Base-by-base conservation (phyloP, 2,113 vertebrate species). In the Anolis carolinensis region DNA sequence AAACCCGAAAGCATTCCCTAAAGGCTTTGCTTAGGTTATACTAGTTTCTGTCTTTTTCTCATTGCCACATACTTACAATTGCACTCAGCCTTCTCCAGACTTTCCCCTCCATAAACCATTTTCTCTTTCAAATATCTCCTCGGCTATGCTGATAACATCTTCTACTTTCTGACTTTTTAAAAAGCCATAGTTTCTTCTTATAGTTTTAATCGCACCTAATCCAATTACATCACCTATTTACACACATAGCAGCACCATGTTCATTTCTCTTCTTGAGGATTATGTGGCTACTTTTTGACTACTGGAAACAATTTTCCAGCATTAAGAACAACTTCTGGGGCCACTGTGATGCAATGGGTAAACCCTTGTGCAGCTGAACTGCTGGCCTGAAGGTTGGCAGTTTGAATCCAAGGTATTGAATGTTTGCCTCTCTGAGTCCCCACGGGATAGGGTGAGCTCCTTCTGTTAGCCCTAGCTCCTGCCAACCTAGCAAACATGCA, bases 21-120 rank as follows among this genome's bases (percentile, higher is more conserved):
- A 48, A 48, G 50, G 32, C 21, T 21, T n/a, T 13, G 39, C 48
- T 85, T 55, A 39, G 59, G 52, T 70, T 7, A 7, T 63, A 65
- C 55, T 20, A 70, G 63, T 85, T 44, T 48, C 65, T 77, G 32
- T 78, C 74, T 68, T 30, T n/a, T 77, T 77, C 83, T 70, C 44
- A 70, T 68, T 70, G 55, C 16, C 4, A 11, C 2, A 10, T 20
- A 25, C n/a, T 11, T 32, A 68, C 44, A 25, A 34, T 71, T 7
- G 30, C 18, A 14, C 70, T 32, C 80, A 70, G 25, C 65, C 52
- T 70, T 50, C 67, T 21, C 8, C 44, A 70, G 44, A 39, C 20
- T 30, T 44, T n/a, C 36, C 36, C 16, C 25, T 16, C 48, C 68
- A 68, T 16, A 81, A 50, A 7, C 16, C 39, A n/a, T 34, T 82